phyloP scores from a whole-genome alignment of 2,888 invertebrate species.

The Napeogenes inachia region DNA sequence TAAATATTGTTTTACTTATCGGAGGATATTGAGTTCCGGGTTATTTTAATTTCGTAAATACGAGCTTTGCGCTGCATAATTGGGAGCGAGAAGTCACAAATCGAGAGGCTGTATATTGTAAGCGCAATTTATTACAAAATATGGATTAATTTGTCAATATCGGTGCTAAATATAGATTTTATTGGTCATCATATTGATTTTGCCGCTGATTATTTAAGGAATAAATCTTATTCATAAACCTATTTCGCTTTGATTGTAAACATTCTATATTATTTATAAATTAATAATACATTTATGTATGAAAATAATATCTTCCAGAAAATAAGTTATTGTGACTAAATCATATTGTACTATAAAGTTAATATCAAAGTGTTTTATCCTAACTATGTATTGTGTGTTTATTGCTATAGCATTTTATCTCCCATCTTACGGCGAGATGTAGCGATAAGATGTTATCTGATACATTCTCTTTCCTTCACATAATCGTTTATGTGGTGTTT shows the following conservation, averaged over 20 bases:
- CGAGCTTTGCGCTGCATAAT: constrained; percentile 52
- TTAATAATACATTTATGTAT: constrained; percentile 6
- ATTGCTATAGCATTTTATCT: constrained; percentile 30
- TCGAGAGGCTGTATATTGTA: constrained; percentile 37
- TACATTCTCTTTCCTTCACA: constrained; percentile 8
- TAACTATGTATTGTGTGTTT: constrained; percentile 23
- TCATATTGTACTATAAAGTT: constrained; percentile 41
- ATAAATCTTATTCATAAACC: constrained; percentile 12
- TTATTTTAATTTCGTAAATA: constrained; percentile 61
- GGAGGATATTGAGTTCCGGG: constrained; percentile 63
- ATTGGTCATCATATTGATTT: constrained; percentile 13
- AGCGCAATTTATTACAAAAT: constrained; percentile 31
- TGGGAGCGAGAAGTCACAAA: constrained; percentile 46
- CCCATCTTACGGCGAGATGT: constrained; percentile 16
- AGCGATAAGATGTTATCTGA: constrained; percentile 20
- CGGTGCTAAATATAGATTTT: constrained; percentile 14
- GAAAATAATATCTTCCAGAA: too few relatives aligned
- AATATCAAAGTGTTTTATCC: constrained; percentile 50
- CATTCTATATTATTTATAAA: constrained; percentile 13
- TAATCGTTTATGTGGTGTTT: constrained; percentile 12
- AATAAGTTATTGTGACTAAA: constrained; percentile 48
- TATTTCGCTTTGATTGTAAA: neutral
- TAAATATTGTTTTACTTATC: constrained; percentile 60
- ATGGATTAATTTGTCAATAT: constrained; percentile 28
- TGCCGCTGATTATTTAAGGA: constrained; percentile 3